phyloP scores from a whole-genome alignment of 2,888 invertebrate species.

The Archaeoteleia sp. region DNA sequence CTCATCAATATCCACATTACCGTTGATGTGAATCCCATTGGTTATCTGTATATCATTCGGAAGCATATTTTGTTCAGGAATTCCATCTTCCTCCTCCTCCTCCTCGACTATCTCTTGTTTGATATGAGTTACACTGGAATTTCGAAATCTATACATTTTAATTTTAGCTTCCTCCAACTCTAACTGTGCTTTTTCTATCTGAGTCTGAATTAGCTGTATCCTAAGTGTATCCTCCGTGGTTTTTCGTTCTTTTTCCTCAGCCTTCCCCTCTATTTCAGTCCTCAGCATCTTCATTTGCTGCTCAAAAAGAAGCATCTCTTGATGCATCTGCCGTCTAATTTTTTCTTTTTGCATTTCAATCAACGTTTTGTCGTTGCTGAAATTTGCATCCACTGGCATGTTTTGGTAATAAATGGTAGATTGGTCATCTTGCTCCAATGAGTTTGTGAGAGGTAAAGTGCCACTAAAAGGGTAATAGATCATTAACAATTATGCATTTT shows the following conservation, averaged over 20 bases:
- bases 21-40: slow-evolving; percentile 19
- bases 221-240: slow-evolving; percentile 17
- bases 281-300: slow-evolving; percentile 35
- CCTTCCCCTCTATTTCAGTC: slow-evolving; percentile 19
- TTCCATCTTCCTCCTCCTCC: slow-evolving; percentile 16
- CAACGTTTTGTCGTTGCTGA: slow-evolving; percentile 7
- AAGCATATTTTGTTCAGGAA: slow-evolving; percentile 21
- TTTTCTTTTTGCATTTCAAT: slow-evolving; percentile 33
- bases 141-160: slow-evolving; percentile 23
- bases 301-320: slow-evolving; percentile 35
- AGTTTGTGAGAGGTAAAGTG: no score
- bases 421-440: slow-evolving; percentile 2
- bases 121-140: slow-evolving; percentile 20
- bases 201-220: slow-evolving; percentile 30
- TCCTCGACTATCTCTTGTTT: slow-evolving; percentile 29
- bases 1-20: slow-evolving; percentile 2
- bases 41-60: slow-evolving; percentile 29
- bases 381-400: background rate
- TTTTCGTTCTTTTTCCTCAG: slow-evolving; percentile 26
- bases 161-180: slow-evolving; percentile 38
- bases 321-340: slow-evolving; percentile 30
- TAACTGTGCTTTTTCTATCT: slow-evolving; percentile 42
- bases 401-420: slow-evolving; percentile 3
- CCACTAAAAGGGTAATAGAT: no score
- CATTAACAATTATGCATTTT: no score